Conservation (phyloP, 2,113 vertebrate genomes). For the Anser cygnoides region DNA sequence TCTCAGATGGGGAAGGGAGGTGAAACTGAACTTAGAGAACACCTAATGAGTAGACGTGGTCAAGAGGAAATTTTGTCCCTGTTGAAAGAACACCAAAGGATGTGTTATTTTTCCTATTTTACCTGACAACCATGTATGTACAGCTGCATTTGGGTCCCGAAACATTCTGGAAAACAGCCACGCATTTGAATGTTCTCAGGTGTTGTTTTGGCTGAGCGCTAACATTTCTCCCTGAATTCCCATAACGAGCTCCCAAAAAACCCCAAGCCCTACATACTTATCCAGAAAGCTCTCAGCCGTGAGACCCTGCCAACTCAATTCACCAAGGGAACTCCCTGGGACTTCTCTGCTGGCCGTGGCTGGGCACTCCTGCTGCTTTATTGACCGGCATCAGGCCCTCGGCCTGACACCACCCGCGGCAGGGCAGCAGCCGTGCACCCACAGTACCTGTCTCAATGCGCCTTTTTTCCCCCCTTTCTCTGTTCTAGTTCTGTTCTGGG, state of each 20-base stretch:
- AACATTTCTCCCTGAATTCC: not conserved
- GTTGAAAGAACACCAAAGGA: not conserved
- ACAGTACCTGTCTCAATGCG: not conserved
- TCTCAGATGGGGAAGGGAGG: not conserved
- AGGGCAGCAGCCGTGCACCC: not conserved
- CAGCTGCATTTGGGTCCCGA: not conserved
- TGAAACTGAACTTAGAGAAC: not conserved
- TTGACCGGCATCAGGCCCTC: not conserved
- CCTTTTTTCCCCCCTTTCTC: not conserved
- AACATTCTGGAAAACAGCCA: not conserved
- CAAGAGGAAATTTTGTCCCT: not conserved
- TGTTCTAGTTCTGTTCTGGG: constrained; percentile 60
- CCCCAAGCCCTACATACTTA: not conserved
- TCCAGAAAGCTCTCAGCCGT: not conserved
- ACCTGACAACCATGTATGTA: not conserved
- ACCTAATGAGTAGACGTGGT: not conserved
- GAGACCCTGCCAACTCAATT: not conserved
- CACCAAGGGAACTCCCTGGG: not conserved
- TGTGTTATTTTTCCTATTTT: not conserved
- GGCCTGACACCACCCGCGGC: rapidly evolving
- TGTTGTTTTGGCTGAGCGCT: not conserved
- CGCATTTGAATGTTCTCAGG: not conserved
- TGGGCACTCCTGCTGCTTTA: not conserved
- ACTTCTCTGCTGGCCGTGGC: not conserved
- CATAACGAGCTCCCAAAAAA: not conserved